Evolutionary conservation across 2,888 invertebrate genomes (phyloP), one percentile per base, ranked within the genome.

Genomic region (Sclerodermus sp.): DNA sequence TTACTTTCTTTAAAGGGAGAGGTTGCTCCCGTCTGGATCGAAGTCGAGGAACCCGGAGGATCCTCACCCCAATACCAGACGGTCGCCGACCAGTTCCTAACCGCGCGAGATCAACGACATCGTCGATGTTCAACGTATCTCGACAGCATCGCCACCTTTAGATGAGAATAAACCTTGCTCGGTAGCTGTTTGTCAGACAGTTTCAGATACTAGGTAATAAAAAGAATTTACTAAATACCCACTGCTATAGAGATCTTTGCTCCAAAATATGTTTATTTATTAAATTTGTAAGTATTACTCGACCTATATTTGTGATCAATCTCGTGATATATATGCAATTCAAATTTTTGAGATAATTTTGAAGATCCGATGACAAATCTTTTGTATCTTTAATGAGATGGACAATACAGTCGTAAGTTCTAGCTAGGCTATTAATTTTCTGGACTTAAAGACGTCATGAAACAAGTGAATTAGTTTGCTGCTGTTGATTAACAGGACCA

Each of bases 11-110:
- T 23, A 8, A n/a, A 15, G 14, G 53, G 53, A 52, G 56, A 31
- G 31, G 42, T 42, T 47, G 31, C 15, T 55, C 56, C 51, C 55
- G 63, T 57, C 60, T 59, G 57, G 57, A 63, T 61, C 63, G 61
- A 63, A 63, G 58, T 55, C 58, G 63, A 59, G 55, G 53, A 62
- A 62, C 58, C 53, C 55, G 39, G 49, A 50, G 53, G 56, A 57
- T 38, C 39, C 31, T 45, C 45, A 32, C 31, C 23, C 39, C 23
- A 39, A 31, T 38, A 49, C 56, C 53, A 50, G 60, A 64, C 64
- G 61, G 50, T 57, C 55, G 51, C 43, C 58, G 64, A 60, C 56
- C 58, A 55, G 63, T 61, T 64, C 57, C 43, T 10, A 52, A 49
- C 55, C 51, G 2, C 42, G 51, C 39, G 45, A 50, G 61, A 64